Percentiles rank a stretch among this genome's conserved stretches.
phyloP scores from a whole-genome alignment of 53 echinoderm and acorn worm species.

The Patiria pectinifera region DNA sequence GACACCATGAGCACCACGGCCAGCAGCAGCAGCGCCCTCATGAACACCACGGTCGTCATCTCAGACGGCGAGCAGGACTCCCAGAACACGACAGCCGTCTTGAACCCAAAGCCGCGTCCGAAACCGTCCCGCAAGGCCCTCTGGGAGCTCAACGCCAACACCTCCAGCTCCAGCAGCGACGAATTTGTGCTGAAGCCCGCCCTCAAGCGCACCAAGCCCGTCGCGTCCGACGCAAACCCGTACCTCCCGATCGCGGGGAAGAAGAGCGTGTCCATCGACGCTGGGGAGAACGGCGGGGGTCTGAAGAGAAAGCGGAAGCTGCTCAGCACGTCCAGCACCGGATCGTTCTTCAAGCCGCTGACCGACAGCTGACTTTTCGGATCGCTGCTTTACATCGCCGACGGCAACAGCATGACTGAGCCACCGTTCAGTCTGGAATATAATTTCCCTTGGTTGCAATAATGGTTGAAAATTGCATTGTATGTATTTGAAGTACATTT shows the following conservation, averaged over 20 bases:
- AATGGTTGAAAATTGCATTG: not conserved
- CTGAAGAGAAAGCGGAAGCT: conserved; percentile 77
- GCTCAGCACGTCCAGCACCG: conserved; percentile 57
- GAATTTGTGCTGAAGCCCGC: conserved; percentile 28
- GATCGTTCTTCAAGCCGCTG: conserved; percentile 87
- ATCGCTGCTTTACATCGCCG: conserved; percentile 42
- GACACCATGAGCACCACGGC: conserved; percentile 48
- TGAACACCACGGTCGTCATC: conserved; percentile 83
- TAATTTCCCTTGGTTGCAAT: not conserved
- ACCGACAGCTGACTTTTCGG: conserved; percentile 62
- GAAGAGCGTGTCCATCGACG: not conserved
- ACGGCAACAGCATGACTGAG: conserved; percentile 66
- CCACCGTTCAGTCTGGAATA: not conserved
- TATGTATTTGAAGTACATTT: too few relatives aligned
- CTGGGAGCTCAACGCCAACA: conserved; percentile 1
- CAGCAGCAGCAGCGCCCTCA: conserved; percentile 57
- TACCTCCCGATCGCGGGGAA: conserved; percentile 13
- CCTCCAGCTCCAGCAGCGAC: conserved; percentile 39
- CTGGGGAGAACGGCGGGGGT: conserved; percentile 61
- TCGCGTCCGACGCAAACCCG: not conserved
- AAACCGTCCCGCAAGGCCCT: not conserved
- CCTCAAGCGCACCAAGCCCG: conserved; percentile 27
- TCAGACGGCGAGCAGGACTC: conserved; percentile 37
- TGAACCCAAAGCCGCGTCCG: not conserved
- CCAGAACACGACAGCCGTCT: not conserved